Base-by-base conservation (phyloP, 2,797 vertebrate species). In the Acomys russatus region DNA sequence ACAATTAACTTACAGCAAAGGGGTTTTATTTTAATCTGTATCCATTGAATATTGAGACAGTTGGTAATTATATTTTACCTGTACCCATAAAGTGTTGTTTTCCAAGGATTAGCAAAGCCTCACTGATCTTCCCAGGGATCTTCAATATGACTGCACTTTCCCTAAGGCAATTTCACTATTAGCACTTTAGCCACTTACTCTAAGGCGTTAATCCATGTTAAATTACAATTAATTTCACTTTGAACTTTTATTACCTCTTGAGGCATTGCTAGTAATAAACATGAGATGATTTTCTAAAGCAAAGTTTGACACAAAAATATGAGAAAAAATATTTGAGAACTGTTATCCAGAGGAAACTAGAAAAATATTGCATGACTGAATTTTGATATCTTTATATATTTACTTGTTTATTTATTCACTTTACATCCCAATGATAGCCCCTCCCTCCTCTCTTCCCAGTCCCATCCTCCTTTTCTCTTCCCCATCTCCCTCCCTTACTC, bases 131-230 rank as follows among this genome's bases (percentile, higher is more conserved):
- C 11, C 68, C 4, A 78, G 63, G 3, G 18, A 28, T 0, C 3
- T 35, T 86, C 25, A 51, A 28, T 54, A 73, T 74, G 33, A 90
- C 35, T 89, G 30, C 33, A 92, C 18, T 84, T 77, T 94, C 38
- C 49, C 33, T 30, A 30, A 85, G 63, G 63, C 3, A 64, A 74
- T 71, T 91, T 74, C 54, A 64, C 17, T 63, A 59, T 94, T 95
- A 94, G 38, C 71, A 76, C 33, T 92, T 82, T 92, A 90, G 23
- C 25, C 28, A 30, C 54, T 76, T 51, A 84, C 33, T 63, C 85
- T 90, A 95, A 86, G 33, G 7, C 92, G 90, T 96, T 94, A 90
- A 91, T 85, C 18, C 51, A 78, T 68, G n/a, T 82, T 88, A 95
- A 91, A 76, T 74, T 93, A 88, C 54, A 93, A 76, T 85, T 88